Base-by-base conservation (phyloP, 2,113 vertebrate genomes). In the Baryphthengus martii region DNA sequence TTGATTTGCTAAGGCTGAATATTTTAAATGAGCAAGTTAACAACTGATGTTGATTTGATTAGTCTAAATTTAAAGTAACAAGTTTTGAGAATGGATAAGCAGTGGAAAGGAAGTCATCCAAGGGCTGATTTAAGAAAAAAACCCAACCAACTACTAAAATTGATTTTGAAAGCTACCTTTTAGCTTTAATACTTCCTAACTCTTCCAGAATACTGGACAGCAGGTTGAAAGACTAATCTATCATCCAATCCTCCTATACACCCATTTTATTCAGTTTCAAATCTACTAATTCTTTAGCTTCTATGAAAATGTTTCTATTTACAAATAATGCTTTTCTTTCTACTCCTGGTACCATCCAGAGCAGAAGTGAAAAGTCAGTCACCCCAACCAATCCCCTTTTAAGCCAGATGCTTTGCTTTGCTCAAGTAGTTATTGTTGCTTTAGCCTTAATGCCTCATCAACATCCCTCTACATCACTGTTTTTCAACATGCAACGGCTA, bases 381-480 rank as follows among this genome's bases (percentile, higher is more conserved):
- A 10, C 24, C 24, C 9, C 44, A 86, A 35, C 3, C 20, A 65
- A 89, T 3, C 11, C 11, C 13, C 28, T 68, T 80, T 31, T 10
- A 49, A 86, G 24, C 26, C 39, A 72, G 20, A 62, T 44, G 7
- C 26, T 74, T 85, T 74, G 21, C 70, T 78, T 52, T 85, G 20
- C 45, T 70, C 4, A 63, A 44, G 20, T 17, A 49, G 13, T 4
- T 70, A 21, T 14, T 83, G 24, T 26, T 71, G 37, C n/a, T 50
- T 49, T 28, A 91, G 39, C 29, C 49, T 72, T 59, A 80, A 50
- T 6, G 28, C 17, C 58, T 7, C 25, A n/a, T 15, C 11, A 90
- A 35, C 31, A 74, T 40, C 28, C 20, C 26, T 20, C 56, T 20
- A 37, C 0, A 0, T 44, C 50, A 20, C 9, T 13, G 21, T 14